Evolutionary conservation across 2,113 vertebrate genomes (phyloP).

Genomic region (Serinus canaria): DNA sequence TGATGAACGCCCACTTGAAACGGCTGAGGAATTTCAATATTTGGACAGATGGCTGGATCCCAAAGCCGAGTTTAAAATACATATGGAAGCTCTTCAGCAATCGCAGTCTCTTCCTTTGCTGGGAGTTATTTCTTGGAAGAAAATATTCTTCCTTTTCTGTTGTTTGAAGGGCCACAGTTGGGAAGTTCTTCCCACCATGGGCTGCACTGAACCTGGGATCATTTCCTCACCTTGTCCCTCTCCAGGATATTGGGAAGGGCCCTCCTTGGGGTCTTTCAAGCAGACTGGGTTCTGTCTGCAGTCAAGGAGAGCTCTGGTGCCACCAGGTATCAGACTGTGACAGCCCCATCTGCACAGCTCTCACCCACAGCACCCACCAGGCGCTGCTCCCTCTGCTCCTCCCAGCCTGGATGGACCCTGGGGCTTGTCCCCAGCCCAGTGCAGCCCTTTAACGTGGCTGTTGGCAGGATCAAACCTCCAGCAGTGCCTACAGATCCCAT

Average conservation of each 20-base stretch:
- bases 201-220: not conserved
- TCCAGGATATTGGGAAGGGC: not conserved
- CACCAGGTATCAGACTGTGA: not conserved
- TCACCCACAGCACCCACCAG: not conserved
- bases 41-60: constrained; percentile 58
- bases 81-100: not conserved
- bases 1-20: constrained; percentile 44
- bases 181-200: not conserved
- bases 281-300: not conserved
- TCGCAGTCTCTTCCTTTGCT: not conserved
- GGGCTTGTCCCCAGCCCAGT: not conserved
- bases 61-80: constrained; percentile 25
- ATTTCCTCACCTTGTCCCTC: not conserved
- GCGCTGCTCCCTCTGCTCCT: not conserved
- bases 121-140: not conserved
- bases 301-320: not conserved
- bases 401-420: not conserved
- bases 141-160: not conserved
- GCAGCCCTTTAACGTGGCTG: not conserved
- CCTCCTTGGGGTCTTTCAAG: not conserved
- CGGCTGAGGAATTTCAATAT: constrained; percentile 47
- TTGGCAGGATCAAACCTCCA: not conserved
- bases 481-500: fast-evolving
- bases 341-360: not conserved
- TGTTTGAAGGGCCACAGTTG: not conserved